Percentiles rank a stretch among this genome's conserved stretches.
phyloP scores from a whole-genome alignment of 2,888 invertebrate genomes.

The Gnatocerus cornutus region DNA sequence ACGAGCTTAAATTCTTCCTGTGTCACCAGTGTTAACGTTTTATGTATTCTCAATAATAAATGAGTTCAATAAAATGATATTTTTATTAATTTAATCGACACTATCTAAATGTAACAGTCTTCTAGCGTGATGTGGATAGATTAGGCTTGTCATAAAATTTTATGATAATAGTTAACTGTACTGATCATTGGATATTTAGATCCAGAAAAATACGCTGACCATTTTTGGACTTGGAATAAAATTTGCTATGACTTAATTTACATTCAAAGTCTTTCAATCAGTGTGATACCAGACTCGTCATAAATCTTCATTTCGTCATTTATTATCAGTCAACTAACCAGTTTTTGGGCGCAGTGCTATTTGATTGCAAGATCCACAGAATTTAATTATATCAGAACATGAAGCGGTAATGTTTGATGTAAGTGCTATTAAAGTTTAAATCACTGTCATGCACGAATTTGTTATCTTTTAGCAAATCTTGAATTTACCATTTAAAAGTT shows the following conservation, averaged over 20 bases:
- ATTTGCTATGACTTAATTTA: slow-evolving; percentile 16
- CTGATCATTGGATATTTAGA: not conserved
- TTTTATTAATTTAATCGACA: slow-evolving; percentile 5
- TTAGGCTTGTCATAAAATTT: not conserved
- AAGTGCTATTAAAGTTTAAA: no score
- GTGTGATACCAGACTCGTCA: slow-evolving; percentile 22
- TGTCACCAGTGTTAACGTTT: not conserved
- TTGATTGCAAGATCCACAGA: slow-evolving; percentile 4
- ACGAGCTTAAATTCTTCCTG: not conserved
- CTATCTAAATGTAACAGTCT: not conserved
- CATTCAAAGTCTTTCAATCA: slow-evolving; percentile 15
- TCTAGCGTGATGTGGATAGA: not conserved
- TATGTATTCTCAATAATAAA: not conserved
- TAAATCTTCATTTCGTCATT: slow-evolving; percentile 37
- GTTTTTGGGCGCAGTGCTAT: slow-evolving; percentile 20
- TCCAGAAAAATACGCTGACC: not conserved
- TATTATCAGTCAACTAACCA: slow-evolving; percentile 28
- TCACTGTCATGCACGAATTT: no score
- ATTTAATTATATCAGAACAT: slow-evolving; percentile 7
- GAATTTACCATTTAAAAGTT: slow-evolving; percentile 5
- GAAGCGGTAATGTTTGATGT: not conserved
- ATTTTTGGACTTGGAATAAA: slow-evolving; percentile 10
- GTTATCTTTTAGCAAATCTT: no score
- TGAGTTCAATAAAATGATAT: not conserved
- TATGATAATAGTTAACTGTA: slow-evolving; percentile 4